Percentiles rank a stretch among this genome's conserved stretches.
Conservation (phyloP, 1,140 invertebrate species). For the Apocrypta bakeri region DNA sequence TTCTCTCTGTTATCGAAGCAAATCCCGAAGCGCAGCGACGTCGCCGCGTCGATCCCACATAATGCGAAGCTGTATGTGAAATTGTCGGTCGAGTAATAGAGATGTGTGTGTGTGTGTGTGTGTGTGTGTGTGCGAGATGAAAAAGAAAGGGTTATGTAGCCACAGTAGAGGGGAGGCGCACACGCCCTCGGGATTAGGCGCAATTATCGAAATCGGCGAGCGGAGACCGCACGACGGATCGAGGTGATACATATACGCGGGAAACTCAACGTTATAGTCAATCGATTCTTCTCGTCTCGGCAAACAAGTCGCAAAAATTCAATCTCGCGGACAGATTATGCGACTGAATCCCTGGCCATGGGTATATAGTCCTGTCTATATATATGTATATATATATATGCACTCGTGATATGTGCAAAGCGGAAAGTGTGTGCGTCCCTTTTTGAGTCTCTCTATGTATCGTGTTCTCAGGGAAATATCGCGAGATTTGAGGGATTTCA, state of each 20-base stretch:
- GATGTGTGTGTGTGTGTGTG: neutral
- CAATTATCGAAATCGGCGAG: slow-evolving; percentile 67
- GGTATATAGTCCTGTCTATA: neutral
- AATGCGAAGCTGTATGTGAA: no score
- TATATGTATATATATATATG: neutral
- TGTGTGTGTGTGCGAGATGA: neutral
- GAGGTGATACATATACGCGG: neutral
- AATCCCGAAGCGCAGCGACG: slow-evolving; percentile 57
- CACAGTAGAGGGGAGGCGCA: no score
- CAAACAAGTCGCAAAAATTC: slow-evolving; percentile 51
- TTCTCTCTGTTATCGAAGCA: slow-evolving; percentile 65
- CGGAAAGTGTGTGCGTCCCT: neutral
- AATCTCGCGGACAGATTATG: slow-evolving; percentile 40
- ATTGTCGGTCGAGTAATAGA: no score
- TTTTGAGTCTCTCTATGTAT: neutral
- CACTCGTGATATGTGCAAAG: neutral
- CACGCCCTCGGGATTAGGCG: slow-evolving; percentile 69
- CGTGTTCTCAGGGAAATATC: neutral
- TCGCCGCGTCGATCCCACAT: slow-evolving; percentile 58
- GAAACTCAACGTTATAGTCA: slow-evolving; percentile 36
- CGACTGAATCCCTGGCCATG: neutral
- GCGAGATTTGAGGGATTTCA: neutral
- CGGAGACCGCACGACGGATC: slow-evolving; percentile 60
- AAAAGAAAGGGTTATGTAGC: slow-evolving; percentile 48
- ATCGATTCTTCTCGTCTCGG: slow-evolving; percentile 37